Evolutionary conservation across 53 echinoderm and acorn worm species (phyloP).

Genomic region (Apostichopus leukothele): DNA sequence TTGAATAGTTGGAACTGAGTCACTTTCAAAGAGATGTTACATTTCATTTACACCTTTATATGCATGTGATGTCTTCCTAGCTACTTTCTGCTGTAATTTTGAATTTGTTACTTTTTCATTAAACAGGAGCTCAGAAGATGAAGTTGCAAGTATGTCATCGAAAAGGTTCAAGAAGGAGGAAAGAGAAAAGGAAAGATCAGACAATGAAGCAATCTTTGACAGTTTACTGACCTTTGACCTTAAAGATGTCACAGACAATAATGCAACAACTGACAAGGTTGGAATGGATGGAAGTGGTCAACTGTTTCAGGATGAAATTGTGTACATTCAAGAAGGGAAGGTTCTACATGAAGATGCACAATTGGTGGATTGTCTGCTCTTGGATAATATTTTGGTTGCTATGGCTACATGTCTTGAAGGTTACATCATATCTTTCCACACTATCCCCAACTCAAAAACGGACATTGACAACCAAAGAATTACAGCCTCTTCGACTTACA

Average conservation of each 20-base stretch:
- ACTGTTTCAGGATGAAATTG: background rate
- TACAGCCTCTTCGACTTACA: background rate
- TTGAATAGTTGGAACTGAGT: no score
- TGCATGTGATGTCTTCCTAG: no score
- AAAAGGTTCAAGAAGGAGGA: slow-evolving; percentile 16
- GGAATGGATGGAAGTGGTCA: background rate
- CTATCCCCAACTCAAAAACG: background rate
- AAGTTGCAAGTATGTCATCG: background rate
- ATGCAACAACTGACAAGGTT: background rate
- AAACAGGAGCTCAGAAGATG: background rate
- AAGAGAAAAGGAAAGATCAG: background rate
- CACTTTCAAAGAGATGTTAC: no score
- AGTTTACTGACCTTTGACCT: background rate
- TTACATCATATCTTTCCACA: background rate
- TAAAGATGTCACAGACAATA: no score
- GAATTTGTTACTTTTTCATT: background rate
- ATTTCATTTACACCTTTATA: no score
- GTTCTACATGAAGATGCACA: background rate
- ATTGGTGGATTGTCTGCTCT: slow-evolving; percentile 7
- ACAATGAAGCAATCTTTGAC: slow-evolving; percentile 10
- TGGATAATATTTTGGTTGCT: background rate
- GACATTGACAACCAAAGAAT: background rate
- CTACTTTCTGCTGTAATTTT: background rate
- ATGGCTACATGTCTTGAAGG: background rate
- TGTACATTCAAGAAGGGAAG: background rate